phyloP scores from a whole-genome alignment of 2,113 vertebrate species.

The Petroica traversi region DNA sequence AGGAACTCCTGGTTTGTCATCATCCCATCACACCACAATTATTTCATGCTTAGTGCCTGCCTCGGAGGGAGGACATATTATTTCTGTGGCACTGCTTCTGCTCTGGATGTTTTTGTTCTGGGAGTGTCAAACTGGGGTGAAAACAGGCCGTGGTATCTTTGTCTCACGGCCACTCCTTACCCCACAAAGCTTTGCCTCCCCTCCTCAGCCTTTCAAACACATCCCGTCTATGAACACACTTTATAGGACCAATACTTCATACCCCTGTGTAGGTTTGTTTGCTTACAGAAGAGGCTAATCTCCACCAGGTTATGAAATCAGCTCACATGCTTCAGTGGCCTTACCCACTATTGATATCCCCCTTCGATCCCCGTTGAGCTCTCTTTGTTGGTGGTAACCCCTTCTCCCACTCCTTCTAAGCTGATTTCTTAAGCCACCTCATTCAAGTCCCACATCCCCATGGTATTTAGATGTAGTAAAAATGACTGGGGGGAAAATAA shows the following conservation, averaged over 20 bases:
- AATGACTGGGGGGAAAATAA: constrained; percentile 13
- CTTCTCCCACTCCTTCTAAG: neutral
- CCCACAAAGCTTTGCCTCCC: neutral
- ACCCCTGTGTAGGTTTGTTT: neutral
- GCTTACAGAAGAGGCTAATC: neutral
- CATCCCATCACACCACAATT: neutral
- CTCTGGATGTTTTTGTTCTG: neutral
- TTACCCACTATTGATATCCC: neutral
- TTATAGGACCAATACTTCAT: neutral
- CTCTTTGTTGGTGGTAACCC: constrained; percentile 33
- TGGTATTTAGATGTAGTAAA: constrained; percentile 27
- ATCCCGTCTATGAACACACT: neutral
- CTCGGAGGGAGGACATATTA: neutral
- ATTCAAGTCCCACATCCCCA: neutral
- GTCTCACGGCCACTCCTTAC: neutral
- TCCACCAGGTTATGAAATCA: constrained; percentile 34
- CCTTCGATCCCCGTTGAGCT: neutral
- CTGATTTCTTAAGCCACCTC: constrained; percentile 36
- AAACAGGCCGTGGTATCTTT: neutral
- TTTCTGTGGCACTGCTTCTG: neutral
- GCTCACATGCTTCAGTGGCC: constrained; percentile 26
- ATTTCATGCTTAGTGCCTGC: neutral
- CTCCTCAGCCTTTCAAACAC: neutral
- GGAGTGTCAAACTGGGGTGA: neutral
- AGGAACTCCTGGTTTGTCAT: neutral